Base-by-base conservation (phyloP, 2,797 vertebrate genomes). In the Poecile montanus region DNA sequence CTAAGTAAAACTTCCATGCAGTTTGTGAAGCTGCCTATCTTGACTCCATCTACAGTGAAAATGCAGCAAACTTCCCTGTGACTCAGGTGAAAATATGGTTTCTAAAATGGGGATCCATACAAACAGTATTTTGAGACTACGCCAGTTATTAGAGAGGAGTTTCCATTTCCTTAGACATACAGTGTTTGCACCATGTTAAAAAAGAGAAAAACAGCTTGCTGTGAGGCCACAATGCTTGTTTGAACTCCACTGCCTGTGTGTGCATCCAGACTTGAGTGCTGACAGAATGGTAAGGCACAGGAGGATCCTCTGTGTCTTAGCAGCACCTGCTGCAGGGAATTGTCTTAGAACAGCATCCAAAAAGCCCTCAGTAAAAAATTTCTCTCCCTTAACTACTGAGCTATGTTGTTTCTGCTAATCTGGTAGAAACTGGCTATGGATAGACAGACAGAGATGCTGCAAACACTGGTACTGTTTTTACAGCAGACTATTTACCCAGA, bases 181-280 rank as follows among this genome's bases (percentile, higher is more conserved):
- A 38, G 12, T 9, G 54, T 63, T 76, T 78, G 26, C 19, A 18
- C 36, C 16, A 0, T 2, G 5, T 53, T 45, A 45, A 42, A 89
- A 68, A 45, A 45, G 20, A 78, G 51, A 40, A 7, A 45, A 57
- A 71, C 21, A 70, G 42, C 21, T 86, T 73, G 10, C 32, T 3
- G 0, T 11, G 38, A 61, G 38, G 45, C 45, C 0, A 0, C 42
- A 26, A 0, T 38, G 13, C 16, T 40, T 71, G 15, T 82, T 50
- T 57, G 29, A 54, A 54, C 47, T 32, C 22, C 34, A 3, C 62
- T 74, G 54, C 36, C 84, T 40, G 7, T 11, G n/a, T 7, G 3
- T 3, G 25, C 9, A 8, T 2, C 18, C 3, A 6, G 53, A 27
- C 26, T 18, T 42, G 71, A 91, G 68, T 54, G 19, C 62, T 72